phyloP scores from a whole-genome alignment of 2,113 vertebrate species.

The Albula goreensis region DNA sequence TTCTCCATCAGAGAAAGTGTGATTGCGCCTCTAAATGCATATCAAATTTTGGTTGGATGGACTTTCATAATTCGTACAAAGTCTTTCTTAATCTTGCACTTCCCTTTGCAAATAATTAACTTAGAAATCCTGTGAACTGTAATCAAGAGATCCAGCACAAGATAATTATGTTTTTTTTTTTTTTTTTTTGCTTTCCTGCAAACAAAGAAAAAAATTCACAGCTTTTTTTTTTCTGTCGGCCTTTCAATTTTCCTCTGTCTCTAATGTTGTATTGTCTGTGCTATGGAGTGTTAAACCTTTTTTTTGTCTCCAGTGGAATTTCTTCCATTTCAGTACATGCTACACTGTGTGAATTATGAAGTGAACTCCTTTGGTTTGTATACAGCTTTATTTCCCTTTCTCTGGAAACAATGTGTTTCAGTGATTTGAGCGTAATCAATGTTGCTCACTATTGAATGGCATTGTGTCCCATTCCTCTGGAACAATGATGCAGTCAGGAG shows the following conservation, averaged over 20 bases:
- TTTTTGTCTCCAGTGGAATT: neutral
- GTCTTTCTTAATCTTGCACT: slow-evolving; percentile 58
- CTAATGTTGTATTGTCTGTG: slow-evolving; percentile 46
- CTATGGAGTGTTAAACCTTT: slow-evolving; percentile 14
- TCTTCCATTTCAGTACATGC: neutral
- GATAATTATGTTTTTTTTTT: slow-evolving; percentile 66
- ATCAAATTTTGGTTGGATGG: slow-evolving; percentile 15
- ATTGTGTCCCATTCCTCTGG: slow-evolving; percentile 41
- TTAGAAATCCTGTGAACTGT: slow-evolving; percentile 66
- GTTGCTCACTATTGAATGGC: slow-evolving; percentile 40
- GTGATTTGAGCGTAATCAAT: slow-evolving; percentile 53
- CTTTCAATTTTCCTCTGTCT: slow-evolving; percentile 35
- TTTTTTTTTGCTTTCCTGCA: slow-evolving; percentile 60
- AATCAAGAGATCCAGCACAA: slow-evolving; percentile 70
- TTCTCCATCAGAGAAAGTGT: slow-evolving; percentile 46
- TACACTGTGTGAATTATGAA: neutral
- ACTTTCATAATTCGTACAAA: slow-evolving; percentile 44
- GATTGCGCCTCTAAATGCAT: slow-evolving; percentile 49
- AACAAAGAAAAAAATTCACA: slow-evolving; percentile 46
- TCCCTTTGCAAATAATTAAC: slow-evolving; percentile 70
- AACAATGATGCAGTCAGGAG: slow-evolving; percentile 45
- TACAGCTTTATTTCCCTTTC: slow-evolving; percentile 45
- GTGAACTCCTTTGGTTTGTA: slow-evolving; percentile 33
- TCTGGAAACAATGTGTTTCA: slow-evolving; percentile 51
- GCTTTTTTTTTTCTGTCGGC: slow-evolving; percentile 23